Evolutionary conservation across 64 coral and sea anemone species (phyloP).

Genomic region (Pocillopora verrucosa): DNA sequence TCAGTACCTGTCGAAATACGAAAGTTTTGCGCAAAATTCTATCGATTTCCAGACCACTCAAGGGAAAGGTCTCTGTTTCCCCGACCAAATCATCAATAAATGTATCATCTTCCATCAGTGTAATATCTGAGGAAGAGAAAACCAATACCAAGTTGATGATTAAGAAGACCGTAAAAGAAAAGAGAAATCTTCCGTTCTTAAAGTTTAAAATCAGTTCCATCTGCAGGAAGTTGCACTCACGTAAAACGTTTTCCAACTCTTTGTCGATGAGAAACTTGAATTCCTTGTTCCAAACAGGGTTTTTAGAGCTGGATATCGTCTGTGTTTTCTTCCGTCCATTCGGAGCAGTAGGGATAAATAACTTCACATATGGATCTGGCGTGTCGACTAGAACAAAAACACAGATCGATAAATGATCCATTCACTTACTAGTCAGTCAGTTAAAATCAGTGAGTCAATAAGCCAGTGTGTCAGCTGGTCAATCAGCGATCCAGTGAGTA

Average conservation of each 20-base stretch:
- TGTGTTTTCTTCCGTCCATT: constrained; percentile 41
- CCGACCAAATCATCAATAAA: constrained; percentile 29
- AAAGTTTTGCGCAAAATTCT: constrained; percentile 18
- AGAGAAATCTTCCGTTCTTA: neutral
- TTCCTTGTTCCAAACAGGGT: constrained; percentile 49
- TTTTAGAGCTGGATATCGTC: constrained; percentile 10
- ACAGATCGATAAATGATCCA: neutral
- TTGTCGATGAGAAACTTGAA: constrained; percentile 51
- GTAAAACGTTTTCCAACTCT: constrained; percentile 28
- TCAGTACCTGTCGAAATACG: constrained; percentile 39
- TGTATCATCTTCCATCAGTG: constrained; percentile 44
- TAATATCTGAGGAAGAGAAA: constrained; percentile 42
- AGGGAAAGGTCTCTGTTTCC: constrained; percentile 4
- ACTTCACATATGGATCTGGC: constrained; percentile 56
- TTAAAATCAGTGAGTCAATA: neutral
- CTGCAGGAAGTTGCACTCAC: neutral
- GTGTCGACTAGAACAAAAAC: constrained; percentile 29
- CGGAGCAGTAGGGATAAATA: constrained; percentile 35
- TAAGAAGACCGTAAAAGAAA: too few relatives aligned
- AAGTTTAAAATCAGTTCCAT: neutral
- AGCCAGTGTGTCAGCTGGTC: neutral
- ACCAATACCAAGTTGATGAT: too few relatives aligned
- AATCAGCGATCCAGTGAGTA: neutral
- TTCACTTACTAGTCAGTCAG: neutral
- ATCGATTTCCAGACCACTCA: constrained; percentile 25